Base-by-base conservation (phyloP, 1,140 invertebrate genomes). In the Pseudobourletiella spinata region DNA sequence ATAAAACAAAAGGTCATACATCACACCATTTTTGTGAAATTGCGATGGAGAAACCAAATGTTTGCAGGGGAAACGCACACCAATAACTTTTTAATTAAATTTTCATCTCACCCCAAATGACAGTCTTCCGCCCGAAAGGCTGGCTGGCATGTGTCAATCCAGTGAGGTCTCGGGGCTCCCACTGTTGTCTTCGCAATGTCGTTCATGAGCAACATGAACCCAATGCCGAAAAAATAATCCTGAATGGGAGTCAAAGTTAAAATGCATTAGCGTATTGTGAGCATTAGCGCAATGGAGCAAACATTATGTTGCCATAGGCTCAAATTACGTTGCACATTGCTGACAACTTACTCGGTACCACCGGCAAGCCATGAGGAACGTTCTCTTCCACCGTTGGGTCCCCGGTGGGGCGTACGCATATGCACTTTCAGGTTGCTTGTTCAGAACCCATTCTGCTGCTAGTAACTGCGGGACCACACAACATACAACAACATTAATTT, bases 311-410 rank as follows among this genome's bases (percentile, higher is more conserved):
- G 22, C 26, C 11, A 55, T 35, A 6, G 4, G 39, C 22, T 6
- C 18, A 39, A 32, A 35, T 6, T 55, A 18, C 4, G 22, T 20
- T 18, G 26, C 6, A 55, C 11, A 32, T 35, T 54, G 55, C n/a
- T n/a, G n/a, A n/a, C n/a, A n/a, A n/a, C 63, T 65, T 29, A 68
- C 67, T 35, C 63, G 28, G 39, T 52, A 68, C 67, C 67, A 68
- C 16, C 42, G 48, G 11, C n/a, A 42, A 3, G 58, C 52, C 42
- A 50, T 39, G 22, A 57, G n/a, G 14, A 56, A 18, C 18, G 56
- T 52, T 42, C 57, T 28, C 50, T 59, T 63, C 57, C 60, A 65
- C 14, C 60, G 39, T 24, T 55, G 52, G 11, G 56, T 26, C 35
- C 60, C 57, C 15, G 32, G 20, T 35, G 30, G 32, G 43, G 29